Percentiles rank a stretch among this genome's conserved stretches.
These are phyloP conservation scores for Bruchidius siliquastri DNA, from an alignment of 2,888 invertebrate species.

Conservation along the genomic window DNA sequence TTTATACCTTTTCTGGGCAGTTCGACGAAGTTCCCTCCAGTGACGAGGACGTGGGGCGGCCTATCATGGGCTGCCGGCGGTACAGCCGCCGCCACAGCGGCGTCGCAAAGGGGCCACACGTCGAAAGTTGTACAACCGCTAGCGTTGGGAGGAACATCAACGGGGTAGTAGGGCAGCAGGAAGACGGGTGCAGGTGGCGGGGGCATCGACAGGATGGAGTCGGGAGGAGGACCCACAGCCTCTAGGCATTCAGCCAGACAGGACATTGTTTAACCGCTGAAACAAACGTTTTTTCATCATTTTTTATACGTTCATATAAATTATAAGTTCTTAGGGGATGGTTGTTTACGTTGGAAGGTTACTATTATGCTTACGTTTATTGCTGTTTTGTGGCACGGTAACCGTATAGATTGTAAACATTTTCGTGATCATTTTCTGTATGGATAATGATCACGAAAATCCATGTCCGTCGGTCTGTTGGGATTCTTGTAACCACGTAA, in stretches of 20 bases:
- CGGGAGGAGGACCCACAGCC: slow-evolving; percentile 69
- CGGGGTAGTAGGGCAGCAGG: slow-evolving; percentile 52
- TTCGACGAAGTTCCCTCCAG: slow-evolving; percentile 65
- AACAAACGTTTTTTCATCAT: not conserved
- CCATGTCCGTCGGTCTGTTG: no score
- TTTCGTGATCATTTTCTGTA: no score
- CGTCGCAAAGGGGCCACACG: slow-evolving; percentile 52
- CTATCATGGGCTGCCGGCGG: slow-evolving; percentile 39
- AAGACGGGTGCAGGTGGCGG: slow-evolving; percentile 81
- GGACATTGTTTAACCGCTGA: slow-evolving; percentile 43
- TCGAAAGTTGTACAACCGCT: slow-evolving; percentile 62
- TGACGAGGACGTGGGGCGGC: slow-evolving; percentile 19
- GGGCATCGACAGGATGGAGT: slow-evolving; percentile 76
- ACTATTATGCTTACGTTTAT: no score
- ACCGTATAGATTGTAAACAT: no score
- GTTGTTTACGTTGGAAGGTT: no score
- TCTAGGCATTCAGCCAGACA: slow-evolving; percentile 58
- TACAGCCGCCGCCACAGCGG: slow-evolving; percentile 37
- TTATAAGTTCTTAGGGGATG: no score
- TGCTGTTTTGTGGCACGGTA: no score
- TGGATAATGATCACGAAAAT: no score
- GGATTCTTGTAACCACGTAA: no score
- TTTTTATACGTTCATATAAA: no score
- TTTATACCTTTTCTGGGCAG: slow-evolving; percentile 72
- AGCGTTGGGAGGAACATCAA: slow-evolving; percentile 46